phyloP scores from a whole-genome alignment of 1,140 invertebrate species.

The Bicyclus anynana region DNA sequence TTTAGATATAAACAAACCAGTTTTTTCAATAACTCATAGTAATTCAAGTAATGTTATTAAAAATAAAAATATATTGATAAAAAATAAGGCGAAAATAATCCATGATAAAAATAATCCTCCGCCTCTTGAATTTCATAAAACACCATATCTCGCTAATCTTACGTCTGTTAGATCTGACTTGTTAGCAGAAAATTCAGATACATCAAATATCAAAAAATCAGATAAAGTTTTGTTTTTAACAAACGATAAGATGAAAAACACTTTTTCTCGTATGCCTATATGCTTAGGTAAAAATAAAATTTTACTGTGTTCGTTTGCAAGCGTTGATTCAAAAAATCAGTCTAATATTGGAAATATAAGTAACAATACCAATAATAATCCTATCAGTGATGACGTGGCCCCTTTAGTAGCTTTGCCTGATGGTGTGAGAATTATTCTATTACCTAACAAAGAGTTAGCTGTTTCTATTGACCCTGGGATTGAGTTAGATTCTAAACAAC shows the following conservation, averaged over 20 bases:
- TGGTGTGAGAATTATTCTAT: conserved; percentile 38
- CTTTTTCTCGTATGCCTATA: conserved; percentile 14
- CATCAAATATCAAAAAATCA: not conserved
- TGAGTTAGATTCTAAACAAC: conserved; percentile 22
- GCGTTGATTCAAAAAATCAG: not conserved
- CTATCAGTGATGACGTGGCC: not conserved
- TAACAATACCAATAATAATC: not conserved
- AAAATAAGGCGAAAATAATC: too few species aligned
- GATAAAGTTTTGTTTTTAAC: conserved; percentile 5
- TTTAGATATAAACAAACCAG: too few species aligned
- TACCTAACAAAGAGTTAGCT: conserved; percentile 33
- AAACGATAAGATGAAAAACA: not conserved
- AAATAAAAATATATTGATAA: too few species aligned
- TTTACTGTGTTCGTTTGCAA: conserved; percentile 21
- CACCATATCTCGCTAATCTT: not conserved
- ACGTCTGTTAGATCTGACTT: not conserved
- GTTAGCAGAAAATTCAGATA: too few species aligned
- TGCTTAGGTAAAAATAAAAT: conserved; percentile 34
- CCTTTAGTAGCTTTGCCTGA: conserved; percentile 25
- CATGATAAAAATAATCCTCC: not conserved
- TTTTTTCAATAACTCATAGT: too few species aligned
- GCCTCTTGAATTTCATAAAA: not conserved
- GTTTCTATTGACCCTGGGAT: conserved; percentile 31
- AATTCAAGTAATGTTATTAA: too few species aligned
- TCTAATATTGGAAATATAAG: not conserved